Conservation (phyloP, 2,113 vertebrate species). For the Vulpes ferrilata region DNA sequence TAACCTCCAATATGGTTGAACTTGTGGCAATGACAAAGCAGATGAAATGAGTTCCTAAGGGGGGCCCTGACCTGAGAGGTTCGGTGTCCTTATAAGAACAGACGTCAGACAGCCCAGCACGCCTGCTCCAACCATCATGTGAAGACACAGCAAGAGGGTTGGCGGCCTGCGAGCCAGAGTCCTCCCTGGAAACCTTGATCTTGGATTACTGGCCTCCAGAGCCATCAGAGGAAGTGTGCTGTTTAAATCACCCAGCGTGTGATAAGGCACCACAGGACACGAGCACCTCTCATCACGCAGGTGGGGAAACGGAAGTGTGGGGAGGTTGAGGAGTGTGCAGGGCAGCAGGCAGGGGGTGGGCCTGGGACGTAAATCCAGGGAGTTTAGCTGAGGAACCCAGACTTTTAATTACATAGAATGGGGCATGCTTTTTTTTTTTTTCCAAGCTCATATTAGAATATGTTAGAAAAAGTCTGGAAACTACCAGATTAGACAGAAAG, state of each 20-base stretch:
- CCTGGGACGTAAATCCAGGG: background rate
- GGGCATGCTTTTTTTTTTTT: background rate
- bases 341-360: no score
- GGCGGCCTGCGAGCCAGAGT: background rate
- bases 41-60: background rate
- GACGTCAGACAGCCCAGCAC: background rate
- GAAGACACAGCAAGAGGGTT: background rate
- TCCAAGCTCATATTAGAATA: background rate
- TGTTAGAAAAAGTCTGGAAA: background rate
- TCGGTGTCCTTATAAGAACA: background rate
- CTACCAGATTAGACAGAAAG: background rate
- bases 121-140: rapidly evolving
- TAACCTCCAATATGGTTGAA: background rate
- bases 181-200: background rate
- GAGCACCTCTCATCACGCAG: rapidly evolving
- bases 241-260: background rate
- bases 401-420: background rate
- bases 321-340: rapidly evolving
- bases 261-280: background rate
- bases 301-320: background rate
- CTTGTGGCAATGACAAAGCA: no score
- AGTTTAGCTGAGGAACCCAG: background rate
- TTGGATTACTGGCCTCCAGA: background rate
- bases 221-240: rapidly evolving
- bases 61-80: background rate